Evolutionary conservation across 2,888 invertebrate genomes (phyloP), one percentile per base, ranked within the genome.

Genomic region (Philereme vetulata): DNA sequence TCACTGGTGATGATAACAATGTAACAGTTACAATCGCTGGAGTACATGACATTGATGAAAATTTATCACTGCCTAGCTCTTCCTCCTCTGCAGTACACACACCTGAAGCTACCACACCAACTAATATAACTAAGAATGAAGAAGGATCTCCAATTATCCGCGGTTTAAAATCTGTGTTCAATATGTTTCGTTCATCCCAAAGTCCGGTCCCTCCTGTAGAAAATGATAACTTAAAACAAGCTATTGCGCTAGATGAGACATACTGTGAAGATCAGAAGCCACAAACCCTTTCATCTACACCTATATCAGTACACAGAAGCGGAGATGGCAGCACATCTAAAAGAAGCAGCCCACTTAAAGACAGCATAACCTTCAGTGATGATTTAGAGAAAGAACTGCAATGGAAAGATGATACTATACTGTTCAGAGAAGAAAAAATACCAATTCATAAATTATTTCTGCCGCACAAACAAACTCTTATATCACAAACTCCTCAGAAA

Each of bases 401-500:
- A 50, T 92, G 92, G 92, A 88, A 87, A 68, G 87, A 91, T 77
- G 91, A 92, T 58, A 83, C 88, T 35, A 84, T 90, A 56, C 66
- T 86, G 46, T 88, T 90, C 51, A 87, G 84, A 50, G 73, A 86
- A 54, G 91, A 92, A 65, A 88, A 86, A 63, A 85, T 88, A 46
- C 90, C 91, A 1, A 77, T 87, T 56, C 86, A 86, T 59, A 91
- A 90, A 72, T 70, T 90, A 61, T 81, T 86, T 65, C 77, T 79
- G 21, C 83, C 77, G 62, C 70, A 74, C 5, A 68, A 71, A 59
- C 48, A 55, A 54, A 50, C 55, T 54, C 44, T 60, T 48, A 34
- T 11, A 11, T 49, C 43, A 11, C 56, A 38, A 40, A 46, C 33
- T n/a, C 53, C 42, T 45, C 72, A 65, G 50, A 72, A 58, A 51